Base-by-base conservation (phyloP, 2,797 vertebrate species). In the Pangasius djambal region DNA sequence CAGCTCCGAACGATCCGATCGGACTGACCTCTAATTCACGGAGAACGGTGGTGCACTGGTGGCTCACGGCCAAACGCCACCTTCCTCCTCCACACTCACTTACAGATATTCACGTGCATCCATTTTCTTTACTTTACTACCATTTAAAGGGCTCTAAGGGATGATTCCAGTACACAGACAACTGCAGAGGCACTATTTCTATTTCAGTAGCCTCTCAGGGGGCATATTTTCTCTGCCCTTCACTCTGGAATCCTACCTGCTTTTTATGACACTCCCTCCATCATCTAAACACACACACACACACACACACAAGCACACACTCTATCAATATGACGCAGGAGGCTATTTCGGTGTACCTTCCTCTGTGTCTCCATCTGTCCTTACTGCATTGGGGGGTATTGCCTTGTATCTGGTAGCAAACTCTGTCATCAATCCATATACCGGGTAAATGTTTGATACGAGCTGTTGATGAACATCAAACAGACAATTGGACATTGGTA, bases 311-410 rank as follows among this genome's bases (percentile, higher is more conserved):
- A 44, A 31, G 78, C 81, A 83, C 83, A 88, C 74, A 37, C 82
- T n/a, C 78, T 67, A 34, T 22, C 63, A 48, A n/a, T 52, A 65
- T 91, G 86, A 85, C 72, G 87, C 72, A 81, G 74, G 44, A 89
- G 78, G 91, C 89, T 93, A 93, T 93, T 91, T 92, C 69, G 72
- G 91, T 88, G 69, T 18, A 83, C 86, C 87, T 88, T 92, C 91
- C 92, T 84, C 84, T 87, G 89, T 86, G 89, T 90, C 88, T 91
- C 92, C 92, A 93, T 92, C 93, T 92, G 92, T 92, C 72, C 89
- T 87, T 90, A 84, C 79, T 85, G 83, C 89, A 90, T 83, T 34
- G 85, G 89, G 70, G 85, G 90, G 86, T 77, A 67, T 77, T 81
- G 74, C 61, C 86, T 63, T 37, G 50, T 74, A 44, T 85, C 84